Evolutionary conservation across 2,113 vertebrate genomes (phyloP).

Genomic region (Brienomyrus longianalis): DNA sequence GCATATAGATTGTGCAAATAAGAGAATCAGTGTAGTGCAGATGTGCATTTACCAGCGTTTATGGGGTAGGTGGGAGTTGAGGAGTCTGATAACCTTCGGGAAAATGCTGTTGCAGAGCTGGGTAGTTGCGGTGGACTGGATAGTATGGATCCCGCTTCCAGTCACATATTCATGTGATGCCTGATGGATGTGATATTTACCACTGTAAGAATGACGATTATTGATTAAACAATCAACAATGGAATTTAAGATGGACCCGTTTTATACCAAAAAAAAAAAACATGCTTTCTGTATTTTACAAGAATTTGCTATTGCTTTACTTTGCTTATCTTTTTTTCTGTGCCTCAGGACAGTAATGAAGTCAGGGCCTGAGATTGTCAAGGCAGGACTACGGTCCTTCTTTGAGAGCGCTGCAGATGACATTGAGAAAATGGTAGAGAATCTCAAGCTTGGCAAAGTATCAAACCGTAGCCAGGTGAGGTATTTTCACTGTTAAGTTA

Average conservation of each 20-base stretch:
- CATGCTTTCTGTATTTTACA: neutral
- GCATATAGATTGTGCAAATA: neutral
- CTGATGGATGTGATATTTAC: neutral
- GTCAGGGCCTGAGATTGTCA: conserved; percentile 92
- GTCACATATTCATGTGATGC: neutral
- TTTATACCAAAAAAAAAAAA: neutral
- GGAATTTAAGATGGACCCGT: neutral
- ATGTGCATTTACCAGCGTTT: neutral
- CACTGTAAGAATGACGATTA: neutral
- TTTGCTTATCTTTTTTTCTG: neutral
- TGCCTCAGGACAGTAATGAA: conserved; percentile 84
- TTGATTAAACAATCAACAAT: neutral
- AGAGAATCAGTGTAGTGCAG: neutral
- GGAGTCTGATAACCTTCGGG: neutral
- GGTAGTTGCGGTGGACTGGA: neutral
- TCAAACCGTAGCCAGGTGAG: conserved; percentile 74
- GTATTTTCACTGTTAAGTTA: neutral
- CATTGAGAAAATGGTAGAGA: conserved; percentile 92
- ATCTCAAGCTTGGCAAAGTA: conserved; percentile 84
- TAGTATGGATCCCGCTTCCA: neutral
- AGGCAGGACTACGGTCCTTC: conserved; percentile 83
- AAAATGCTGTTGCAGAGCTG: neutral
- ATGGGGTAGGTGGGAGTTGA: neutral
- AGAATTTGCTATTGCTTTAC: neutral
- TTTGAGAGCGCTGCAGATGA: conserved; percentile 89